Base-by-base conservation (phyloP, 1,140 invertebrate genomes). In the Pteromalus puparum region DNA sequence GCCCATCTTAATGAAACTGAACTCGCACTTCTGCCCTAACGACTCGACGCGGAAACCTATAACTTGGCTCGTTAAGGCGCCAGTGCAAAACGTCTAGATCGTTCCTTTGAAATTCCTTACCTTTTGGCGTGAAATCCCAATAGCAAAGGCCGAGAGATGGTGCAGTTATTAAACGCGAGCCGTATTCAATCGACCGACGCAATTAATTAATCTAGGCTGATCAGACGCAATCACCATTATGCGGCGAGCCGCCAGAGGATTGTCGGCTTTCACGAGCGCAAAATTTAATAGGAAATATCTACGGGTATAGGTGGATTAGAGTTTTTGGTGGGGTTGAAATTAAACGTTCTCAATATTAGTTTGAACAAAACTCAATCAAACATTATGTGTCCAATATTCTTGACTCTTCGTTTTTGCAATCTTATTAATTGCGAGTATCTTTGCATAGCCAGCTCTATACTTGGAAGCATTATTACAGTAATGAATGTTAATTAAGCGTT, bases 151-250 rank as follows among this genome's bases (percentile, higher is more conserved):
- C 2, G 65, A 7, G 30, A 12, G 18, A 5, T n/a, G 21, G 38
- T 48, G 4, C 38, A 1, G 21, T 75, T 48, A 48, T 48, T 48
- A 46, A 21, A n/a, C 73, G 30, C 12, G 61, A 34, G 15, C 34
- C 53, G 38, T 18, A 76, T 83, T 83, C 74, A 83, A 83, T 83
- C 81, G 74, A n/a, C 48, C 53, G 61, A 18, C 3, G 46, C 18
- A 81, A 72, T 85, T 82, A 82, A 82, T 82, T 85, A 82, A 85
- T 85, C 74, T 78, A 46, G 38, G 46, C 42, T 76, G 78, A 85
- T 81, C 83, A 76, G 61, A 76, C 48, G 76, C 83, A 81, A 85
- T 81, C 77, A 81, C 61, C 73, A 81, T 81, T 81, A 81, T 76
- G 38, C 76, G 42, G 61, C n/a, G 34, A 13, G n/a, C 67, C 46